Evolutionary conservation across 1,140 invertebrate species (phyloP), one percentile per base, ranked within the genome.

Genomic region (Cyphomyrmex costatus): DNA sequence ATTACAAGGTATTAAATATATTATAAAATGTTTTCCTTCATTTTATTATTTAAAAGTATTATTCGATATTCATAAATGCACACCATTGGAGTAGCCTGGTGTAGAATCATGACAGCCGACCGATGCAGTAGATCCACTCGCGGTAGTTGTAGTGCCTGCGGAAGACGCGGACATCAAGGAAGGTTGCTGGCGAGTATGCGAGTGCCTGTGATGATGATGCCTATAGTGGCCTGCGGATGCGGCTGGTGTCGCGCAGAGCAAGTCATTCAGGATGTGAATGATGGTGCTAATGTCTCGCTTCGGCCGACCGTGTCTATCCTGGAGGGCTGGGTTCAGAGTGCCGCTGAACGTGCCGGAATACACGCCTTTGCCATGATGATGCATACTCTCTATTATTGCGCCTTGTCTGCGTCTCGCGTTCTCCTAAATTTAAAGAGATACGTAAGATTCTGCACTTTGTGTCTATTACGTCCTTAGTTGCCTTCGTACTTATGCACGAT

Each of bases 181-280:
- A 5, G 90, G 85, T 56, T 93, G 93, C 36, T 93, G 93, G 6
- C 93, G 93, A 16, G 91, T 68, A 19, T 70, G 90, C n/a, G 88
- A 92, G n/a, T 91, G 90, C 65, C 94, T 94, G 68, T 93, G 93
- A 86, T 94, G 93, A 79, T 94, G 93, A 87, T 94, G 93, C 89
- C 94, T 95, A 73, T 94, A 94, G 78, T 94, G 92, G n/a, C 93
- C 90, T 30, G 94, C 92, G 10, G 94, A 96, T 14, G 93, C 94
- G 0, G 92, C 95, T 49, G 98, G 97, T 60, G 97, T 97, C 60
- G 98, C 98, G 94, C 98, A 98, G 30, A 99, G 95, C 86, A 99
- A 96, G 95, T 99, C 98, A 95, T 99, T 99, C 30, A 99, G 95
- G 94, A 99, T 99, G 94, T 99, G 98, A 82, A 99, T 98, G 74